A percentile compares a stretch with the other conserved stretches of the same genome.
These are phyloP conservation scores for Hyalella azteca DNA, from an alignment of 2,888 invertebrate species.

Conservation along the genomic window DNA sequence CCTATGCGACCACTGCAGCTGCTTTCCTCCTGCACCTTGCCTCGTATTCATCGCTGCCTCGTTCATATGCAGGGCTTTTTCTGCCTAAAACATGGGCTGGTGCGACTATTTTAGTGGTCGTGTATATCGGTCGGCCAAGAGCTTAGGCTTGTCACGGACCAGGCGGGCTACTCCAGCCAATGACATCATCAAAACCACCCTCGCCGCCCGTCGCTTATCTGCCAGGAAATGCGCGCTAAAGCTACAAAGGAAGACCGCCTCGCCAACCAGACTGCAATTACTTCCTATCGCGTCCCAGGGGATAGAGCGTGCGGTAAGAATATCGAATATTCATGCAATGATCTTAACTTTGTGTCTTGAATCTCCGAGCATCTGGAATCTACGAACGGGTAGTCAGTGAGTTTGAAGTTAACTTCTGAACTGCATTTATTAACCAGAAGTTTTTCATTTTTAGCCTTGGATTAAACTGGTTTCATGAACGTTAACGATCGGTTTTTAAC, in stretches of 20 bases:
- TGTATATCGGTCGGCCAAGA: constrained; percentile 25
- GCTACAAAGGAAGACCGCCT: constrained; percentile 18
- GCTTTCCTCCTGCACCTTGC: constrained; percentile 23
- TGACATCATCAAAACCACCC: constrained; percentile 22
- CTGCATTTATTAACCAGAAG: no score
- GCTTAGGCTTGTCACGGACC: constrained; percentile 21
- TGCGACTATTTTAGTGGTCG: constrained; percentile 21
- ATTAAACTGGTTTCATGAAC: no score
- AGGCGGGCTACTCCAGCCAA: constrained; percentile 1
- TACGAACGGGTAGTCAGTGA: not conserved
- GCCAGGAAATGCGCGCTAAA: not conserved
- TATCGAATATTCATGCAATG: not conserved
- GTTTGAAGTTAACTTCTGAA: no score
- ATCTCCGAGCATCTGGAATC: not conserved
- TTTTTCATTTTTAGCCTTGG: no score
- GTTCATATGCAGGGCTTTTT: constrained; percentile 32
- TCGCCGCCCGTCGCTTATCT: constrained; percentile 9
- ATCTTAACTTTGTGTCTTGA: not conserved
- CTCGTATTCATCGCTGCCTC: constrained; percentile 24
- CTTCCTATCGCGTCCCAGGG: constrained; percentile 6
- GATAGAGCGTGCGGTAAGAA: not conserved
- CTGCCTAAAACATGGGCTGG: constrained; percentile 23
- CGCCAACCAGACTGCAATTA: not conserved
- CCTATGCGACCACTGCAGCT: constrained; percentile 18
- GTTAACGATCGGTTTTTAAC: no score